Evolutionary conservation across 2,888 invertebrate genomes (phyloP).

Genomic region (Epinotia ramella): DNA sequence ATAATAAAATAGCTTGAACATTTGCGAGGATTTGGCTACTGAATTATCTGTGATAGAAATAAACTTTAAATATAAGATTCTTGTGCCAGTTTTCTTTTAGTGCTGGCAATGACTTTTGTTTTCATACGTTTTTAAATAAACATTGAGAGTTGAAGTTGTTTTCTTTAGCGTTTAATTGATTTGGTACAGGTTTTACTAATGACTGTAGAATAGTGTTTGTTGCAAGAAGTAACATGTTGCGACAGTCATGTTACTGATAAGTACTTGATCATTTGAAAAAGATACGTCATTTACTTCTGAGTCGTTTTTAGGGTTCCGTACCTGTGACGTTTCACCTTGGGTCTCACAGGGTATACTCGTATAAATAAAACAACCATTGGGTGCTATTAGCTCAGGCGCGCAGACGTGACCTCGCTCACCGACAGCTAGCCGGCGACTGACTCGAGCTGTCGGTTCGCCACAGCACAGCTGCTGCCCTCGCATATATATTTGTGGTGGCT

Average conservation of each 20-base stretch:
- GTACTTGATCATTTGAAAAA: neutral
- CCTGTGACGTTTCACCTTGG: too few relatives aligned
- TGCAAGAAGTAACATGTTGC: neutral
- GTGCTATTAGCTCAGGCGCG: too few relatives aligned
- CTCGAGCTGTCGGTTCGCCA: too few relatives aligned
- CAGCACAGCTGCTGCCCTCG: too few relatives aligned
- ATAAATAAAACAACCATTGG: too few relatives aligned
- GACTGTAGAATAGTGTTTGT: slow-evolving; percentile 7
- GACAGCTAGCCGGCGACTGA: too few relatives aligned
- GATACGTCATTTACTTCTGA: neutral
- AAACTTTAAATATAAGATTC: slow-evolving; percentile 50
- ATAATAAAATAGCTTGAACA: neutral
- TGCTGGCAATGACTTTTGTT: slow-evolving; percentile 56
- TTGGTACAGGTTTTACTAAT: slow-evolving; percentile 6
- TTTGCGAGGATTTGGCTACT: neutral
- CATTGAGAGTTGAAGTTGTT: slow-evolving; percentile 48
- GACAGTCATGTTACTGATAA: neutral
- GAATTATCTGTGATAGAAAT: slow-evolving; percentile 63
- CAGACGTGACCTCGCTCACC: too few relatives aligned
- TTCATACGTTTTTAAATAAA: slow-evolving; percentile 65
- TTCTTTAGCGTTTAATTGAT: slow-evolving; percentile 47
- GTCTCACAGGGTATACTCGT: too few relatives aligned
- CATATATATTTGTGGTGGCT: too few relatives aligned
- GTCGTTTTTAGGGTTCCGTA: neutral
- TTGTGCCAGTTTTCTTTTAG: slow-evolving; percentile 48